These are phyloP conservation scores for Radopholus similis DNA, from an alignment of 1,140 invertebrate genomes.

Conservation along the genomic window DNA sequence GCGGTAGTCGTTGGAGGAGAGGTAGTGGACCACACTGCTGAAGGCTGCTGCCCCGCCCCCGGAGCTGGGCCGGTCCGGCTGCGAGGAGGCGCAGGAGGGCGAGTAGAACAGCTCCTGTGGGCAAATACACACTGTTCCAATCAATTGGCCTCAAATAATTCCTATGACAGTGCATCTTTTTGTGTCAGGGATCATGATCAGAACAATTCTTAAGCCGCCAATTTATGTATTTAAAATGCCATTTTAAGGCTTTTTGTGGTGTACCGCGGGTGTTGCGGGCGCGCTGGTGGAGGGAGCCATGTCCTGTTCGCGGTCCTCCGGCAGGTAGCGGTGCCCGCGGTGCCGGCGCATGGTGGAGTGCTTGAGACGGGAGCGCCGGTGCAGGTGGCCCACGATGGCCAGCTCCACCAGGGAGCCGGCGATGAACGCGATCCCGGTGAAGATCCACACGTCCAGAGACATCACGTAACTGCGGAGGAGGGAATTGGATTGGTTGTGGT, in stretches of 20 bases:
- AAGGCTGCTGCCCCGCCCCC: too few species aligned
- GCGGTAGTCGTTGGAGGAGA: too few species aligned
- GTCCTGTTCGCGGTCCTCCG: not conserved
- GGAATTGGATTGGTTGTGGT: too few species aligned
- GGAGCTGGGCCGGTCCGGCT: too few species aligned
- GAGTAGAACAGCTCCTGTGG: not conserved
- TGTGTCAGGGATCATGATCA: too few species aligned
- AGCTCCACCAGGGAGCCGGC: slow-evolving; percentile 32
- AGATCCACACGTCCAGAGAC: slow-evolving; percentile 42
- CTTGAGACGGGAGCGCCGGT: not conserved
- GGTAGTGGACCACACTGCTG: too few species aligned
- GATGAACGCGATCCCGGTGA: slow-evolving; percentile 26
- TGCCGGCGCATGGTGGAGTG: not conserved
- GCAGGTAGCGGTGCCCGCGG: not conserved
- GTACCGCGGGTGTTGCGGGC: not conserved
- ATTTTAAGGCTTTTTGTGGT: not conserved
- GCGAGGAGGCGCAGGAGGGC: too few species aligned
- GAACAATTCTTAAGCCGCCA: not conserved
- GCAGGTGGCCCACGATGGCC: slow-evolving; percentile 43
- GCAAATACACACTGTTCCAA: not conserved
- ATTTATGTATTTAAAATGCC: not conserved
- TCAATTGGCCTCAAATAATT: not conserved
- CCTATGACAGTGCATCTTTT: not conserved
- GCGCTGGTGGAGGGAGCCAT: slow-evolving; percentile 2
- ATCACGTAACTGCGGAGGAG: slow-evolving; percentile 25